Percentiles rank a stretch among this genome's conserved stretches.
Evolutionary conservation across 2,113 vertebrate species (phyloP).

Genomic region (Setophaga kirtlandii): DNA sequence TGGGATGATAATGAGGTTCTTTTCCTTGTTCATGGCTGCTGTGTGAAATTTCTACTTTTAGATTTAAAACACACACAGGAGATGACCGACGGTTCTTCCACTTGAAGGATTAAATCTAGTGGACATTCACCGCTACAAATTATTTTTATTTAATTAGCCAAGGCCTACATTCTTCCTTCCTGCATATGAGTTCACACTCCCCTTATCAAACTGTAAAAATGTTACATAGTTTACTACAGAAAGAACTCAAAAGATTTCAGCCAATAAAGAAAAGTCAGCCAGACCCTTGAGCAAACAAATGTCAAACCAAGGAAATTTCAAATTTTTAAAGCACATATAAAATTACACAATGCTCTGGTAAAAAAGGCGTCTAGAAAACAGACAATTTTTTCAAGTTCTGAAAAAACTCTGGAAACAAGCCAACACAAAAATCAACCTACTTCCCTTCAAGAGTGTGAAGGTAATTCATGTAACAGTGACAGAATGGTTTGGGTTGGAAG

Average conservation of each 20-base stretch:
- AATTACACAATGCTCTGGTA: neutral
- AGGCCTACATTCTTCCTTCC: neutral
- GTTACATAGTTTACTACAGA: neutral
- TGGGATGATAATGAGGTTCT: fast-evolving
- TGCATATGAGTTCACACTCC: neutral
- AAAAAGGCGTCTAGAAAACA: neutral
- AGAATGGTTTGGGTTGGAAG: neutral
- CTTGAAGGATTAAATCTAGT: neutral
- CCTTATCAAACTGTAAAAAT: neutral
- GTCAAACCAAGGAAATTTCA: neutral
- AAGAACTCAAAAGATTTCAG: neutral
- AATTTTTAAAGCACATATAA: neutral
- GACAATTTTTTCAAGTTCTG: neutral
- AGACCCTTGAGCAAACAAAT: neutral
- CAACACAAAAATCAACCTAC: neutral
- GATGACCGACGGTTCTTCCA: neutral
- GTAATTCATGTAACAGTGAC: neutral
- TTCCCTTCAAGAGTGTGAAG: neutral
- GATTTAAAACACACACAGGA: neutral
- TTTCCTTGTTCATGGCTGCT: neutral
- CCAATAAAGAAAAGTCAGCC: neutral
- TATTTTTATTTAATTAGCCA: neutral
- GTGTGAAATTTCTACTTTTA: neutral
- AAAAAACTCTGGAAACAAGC: neutral
- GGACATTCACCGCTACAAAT: neutral